Evolutionary conservation across 2,888 invertebrate species (phyloP), one percentile per base, ranked within the genome.

Genomic region (Gryllus longicercus): DNA sequence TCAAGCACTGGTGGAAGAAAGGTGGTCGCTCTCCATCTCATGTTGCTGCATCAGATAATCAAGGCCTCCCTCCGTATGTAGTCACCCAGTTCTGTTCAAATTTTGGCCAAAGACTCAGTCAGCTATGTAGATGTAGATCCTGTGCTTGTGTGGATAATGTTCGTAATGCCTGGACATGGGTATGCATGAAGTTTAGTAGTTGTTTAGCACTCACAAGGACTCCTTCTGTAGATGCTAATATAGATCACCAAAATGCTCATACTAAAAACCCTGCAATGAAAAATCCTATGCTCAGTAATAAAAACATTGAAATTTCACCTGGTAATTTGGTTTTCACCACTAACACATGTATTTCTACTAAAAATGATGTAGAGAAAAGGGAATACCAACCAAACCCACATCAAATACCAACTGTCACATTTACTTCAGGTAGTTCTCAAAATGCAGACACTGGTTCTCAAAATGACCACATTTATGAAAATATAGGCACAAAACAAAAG

Each of bases 1-100:
- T 93, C 85, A 89, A 88, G 83, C 87, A 89, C 75, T 89, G 89
- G 86, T 90, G 90, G 88, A 89, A 88, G 85, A 87, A 88, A 82
- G 79, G 80, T n/a, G 75, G 79, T 50, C 78, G 76, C 14, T 38
- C 80, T 78, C 77, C 79, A 50, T 18, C 80, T 14, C 50, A 74
- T 18, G 75, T 78, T 2, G 75, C 78, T 12, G 50, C 51, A n/a
- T 79, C 38, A n/a, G 49, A 77, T 50, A 18, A 76, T n/a, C 78
- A 78, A 79, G 88, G 74, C 85, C 89, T 86, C 87, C 89, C 90
- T 89, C 90, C 86, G 90, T 90, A 90, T 87, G 86, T 84, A 86
- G 82, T 82, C 83, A 81, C 81, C 81, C 75, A 80, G 78, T 79
- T 76, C 25, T 21, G 80, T 74, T 14, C 14, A 18, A 38, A 23